phyloP scores from a whole-genome alignment of 2,888 invertebrate species.

The Junonia oenone region DNA sequence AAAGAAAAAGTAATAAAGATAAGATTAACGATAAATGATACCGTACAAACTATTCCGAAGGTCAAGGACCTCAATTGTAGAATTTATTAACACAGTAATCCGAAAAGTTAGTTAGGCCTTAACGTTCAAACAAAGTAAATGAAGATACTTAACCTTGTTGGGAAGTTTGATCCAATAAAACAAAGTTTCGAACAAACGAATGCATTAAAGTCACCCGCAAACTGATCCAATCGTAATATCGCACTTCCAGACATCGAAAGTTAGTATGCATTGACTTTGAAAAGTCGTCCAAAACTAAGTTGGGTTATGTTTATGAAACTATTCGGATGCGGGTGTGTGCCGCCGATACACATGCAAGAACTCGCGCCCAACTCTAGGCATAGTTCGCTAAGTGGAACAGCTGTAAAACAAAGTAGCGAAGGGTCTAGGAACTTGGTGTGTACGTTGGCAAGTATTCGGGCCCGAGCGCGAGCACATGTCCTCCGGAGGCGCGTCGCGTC shows the following conservation, averaged over 20 bases:
- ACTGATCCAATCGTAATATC: constrained; percentile 78
- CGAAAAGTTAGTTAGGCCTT: constrained; percentile 40
- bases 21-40: neutral
- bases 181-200: constrained; percentile 76
- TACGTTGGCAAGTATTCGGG: constrained; percentile 65
- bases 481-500: constrained; percentile 40
- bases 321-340: constrained; percentile 76
- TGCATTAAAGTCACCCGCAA: constrained; percentile 75
- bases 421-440: constrained; percentile 78
- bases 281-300: constrained; percentile 80
- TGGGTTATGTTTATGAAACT: constrained; percentile 80
- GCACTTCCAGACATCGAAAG: constrained; percentile 76
- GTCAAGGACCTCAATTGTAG: constrained; percentile 16
- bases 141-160: constrained; percentile 63
- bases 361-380: constrained; percentile 77
- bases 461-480: constrained; percentile 50
- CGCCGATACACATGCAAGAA: constrained; percentile 78
- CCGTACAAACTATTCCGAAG: constrained; percentile 6
- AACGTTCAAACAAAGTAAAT: constrained; percentile 49
- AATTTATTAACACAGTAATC: constrained; percentile 32
- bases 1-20: too few species aligned
- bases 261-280: constrained; percentile 80
- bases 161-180: constrained; percentile 70
- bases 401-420: constrained; percentile 79
- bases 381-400: constrained; percentile 80